Percentiles rank a stretch among this genome's conserved stretches.
phyloP scores from a whole-genome alignment of 2,797 vertebrate species.

The Protonibea diacanthus region DNA sequence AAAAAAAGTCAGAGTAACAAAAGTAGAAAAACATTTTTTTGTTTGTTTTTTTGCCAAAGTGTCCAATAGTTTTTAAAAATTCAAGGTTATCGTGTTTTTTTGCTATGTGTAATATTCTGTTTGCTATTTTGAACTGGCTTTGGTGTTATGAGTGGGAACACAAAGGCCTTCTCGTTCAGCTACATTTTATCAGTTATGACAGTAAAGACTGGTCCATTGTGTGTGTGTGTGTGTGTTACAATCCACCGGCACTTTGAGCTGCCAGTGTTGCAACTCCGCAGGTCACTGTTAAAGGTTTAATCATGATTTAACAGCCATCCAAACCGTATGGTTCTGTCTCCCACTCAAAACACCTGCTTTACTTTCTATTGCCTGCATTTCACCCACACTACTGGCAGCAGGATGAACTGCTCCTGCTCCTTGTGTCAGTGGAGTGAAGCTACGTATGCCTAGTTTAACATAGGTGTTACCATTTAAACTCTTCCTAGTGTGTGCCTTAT shows the following conservation, averaged over 20 bases:
- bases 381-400: conserved; percentile 43
- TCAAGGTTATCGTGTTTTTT: conserved; percentile 65
- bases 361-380: conserved; percentile 66
- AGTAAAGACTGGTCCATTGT: conserved; percentile 12
- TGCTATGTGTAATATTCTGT: conserved; percentile 61
- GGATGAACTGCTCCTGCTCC: conserved; percentile 36
- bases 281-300: conserved; percentile 30
- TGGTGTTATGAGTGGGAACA: conserved; percentile 69
- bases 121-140: conserved; percentile 66
- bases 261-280: conserved; percentile 34
- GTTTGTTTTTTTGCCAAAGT: conserved; percentile 78
- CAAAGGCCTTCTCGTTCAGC: conserved; percentile 44
- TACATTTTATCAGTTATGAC: conserved; percentile 43
- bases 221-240: not conserved
- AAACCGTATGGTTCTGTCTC: conserved; percentile 37
- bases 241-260: conserved; percentile 26
- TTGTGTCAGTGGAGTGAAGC: conserved; percentile 53
- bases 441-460: conserved; percentile 81
- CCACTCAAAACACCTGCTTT: conserved; percentile 61
- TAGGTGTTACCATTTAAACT: conserved; percentile 72
- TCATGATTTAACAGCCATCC: conserved; percentile 27
- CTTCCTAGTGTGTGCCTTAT: conserved; percentile 86
- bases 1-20: conserved; percentile 73
- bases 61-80: conserved; percentile 78
- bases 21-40: conserved; percentile 38